Evolutionary conservation across 2,113 vertebrate genomes (phyloP).

Genomic region (Macroglossus sobrinus): DNA sequence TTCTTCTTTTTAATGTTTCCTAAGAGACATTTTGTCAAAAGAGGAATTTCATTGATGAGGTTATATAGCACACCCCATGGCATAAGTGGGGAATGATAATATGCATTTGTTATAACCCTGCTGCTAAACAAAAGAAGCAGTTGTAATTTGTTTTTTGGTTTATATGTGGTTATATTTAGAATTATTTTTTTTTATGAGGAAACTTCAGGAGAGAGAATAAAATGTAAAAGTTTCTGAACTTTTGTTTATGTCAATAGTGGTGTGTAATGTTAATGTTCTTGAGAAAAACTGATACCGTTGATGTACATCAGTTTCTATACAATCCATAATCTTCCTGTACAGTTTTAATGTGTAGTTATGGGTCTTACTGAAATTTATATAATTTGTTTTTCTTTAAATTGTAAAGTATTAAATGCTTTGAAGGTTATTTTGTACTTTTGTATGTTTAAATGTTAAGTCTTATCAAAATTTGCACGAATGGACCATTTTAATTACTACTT

Average conservation of each 20-base stretch:
- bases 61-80: slow-evolving; percentile 37
- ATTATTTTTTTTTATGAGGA: slow-evolving; percentile 27
- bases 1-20: slow-evolving; percentile 52
- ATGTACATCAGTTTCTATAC: slow-evolving; percentile 43
- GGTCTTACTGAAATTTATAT: slow-evolving; percentile 74
- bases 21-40: slow-evolving; percentile 26
- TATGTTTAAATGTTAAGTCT: slow-evolving; percentile 77
- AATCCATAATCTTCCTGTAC: slow-evolving; percentile 62
- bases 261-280: slow-evolving; percentile 66
- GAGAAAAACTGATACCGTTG: slow-evolving; percentile 63
- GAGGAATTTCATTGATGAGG: slow-evolving; percentile 39
- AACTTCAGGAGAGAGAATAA: slow-evolving; percentile 41
- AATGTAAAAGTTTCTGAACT: slow-evolving; percentile 66
- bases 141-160: slow-evolving; percentile 42
- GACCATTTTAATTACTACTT: slow-evolving; percentile 79
- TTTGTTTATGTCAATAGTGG: slow-evolving; percentile 33
- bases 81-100: slow-evolving; percentile 9
- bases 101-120: not conserved
- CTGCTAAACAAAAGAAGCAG: slow-evolving; percentile 53
- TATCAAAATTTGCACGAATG: slow-evolving; percentile 78
- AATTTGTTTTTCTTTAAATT: slow-evolving; percentile 70
- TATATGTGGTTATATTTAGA: slow-evolving; percentile 49
- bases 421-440: slow-evolving; percentile 76
- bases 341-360: slow-evolving; percentile 74
- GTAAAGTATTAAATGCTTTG: slow-evolving; percentile 76